Evolutionary conservation across 1,140 invertebrate species (phyloP).

Genomic region (Lethrus apterus): DNA sequence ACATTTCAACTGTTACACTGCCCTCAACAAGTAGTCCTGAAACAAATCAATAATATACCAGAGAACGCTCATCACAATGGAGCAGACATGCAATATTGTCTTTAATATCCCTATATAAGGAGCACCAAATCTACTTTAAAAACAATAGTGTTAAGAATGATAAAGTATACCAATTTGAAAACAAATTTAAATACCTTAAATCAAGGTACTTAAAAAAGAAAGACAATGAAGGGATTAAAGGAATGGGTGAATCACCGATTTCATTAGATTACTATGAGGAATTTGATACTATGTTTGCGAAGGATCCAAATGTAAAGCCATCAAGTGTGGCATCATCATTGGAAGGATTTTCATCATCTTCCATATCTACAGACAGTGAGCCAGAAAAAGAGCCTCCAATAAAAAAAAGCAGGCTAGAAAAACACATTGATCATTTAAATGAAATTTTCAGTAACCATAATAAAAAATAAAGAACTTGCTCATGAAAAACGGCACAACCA

Average conservation of each 20-base stretch:
- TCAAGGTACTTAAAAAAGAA: constrained; percentile 8
- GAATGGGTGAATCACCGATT: constrained; percentile 4
- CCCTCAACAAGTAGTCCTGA: no score
- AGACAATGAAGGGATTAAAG: constrained; percentile 5
- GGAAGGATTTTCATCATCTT: background rate
- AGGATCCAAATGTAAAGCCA: constrained; percentile 14
- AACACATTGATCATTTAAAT: background rate
- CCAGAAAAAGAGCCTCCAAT: no score
- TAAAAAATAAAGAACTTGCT: constrained; percentile 6
- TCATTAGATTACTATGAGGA: constrained; percentile 16
- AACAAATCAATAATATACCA: no score
- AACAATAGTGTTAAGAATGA: no score
- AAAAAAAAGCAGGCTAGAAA: constrained; percentile 2
- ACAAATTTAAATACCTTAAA: constrained; percentile 14
- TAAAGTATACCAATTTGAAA: constrained; percentile 6
- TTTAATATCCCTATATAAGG: no score
- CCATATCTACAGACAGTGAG: no score
- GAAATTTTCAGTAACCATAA: background rate
- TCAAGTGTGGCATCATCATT: constrained; percentile 10
- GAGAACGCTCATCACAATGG: no score
- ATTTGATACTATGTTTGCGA: constrained; percentile 16
- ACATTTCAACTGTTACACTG: no score
- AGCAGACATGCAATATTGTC: no score
- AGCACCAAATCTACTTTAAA: no score
- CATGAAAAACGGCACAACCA: constrained; percentile 4